Base-by-base conservation (phyloP, 1,140 invertebrate species). In the Aphaenogaster floridana region DNA sequence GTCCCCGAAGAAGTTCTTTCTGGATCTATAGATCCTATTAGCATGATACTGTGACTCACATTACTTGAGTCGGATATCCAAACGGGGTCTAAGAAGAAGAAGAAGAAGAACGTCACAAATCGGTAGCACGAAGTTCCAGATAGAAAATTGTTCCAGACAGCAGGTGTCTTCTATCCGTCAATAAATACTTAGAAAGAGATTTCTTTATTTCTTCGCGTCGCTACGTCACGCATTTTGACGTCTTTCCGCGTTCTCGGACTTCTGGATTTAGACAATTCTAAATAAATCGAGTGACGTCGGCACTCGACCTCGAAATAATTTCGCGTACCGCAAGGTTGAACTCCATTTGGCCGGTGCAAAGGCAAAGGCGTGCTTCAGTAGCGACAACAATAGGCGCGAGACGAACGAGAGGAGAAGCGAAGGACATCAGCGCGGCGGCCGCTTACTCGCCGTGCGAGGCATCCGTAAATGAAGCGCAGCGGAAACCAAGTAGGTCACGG, bases 281-380 rank as follows among this genome's bases (percentile, higher is more conserved):
- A 61, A 48, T 83, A 84, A 84, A 84, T 61, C 42, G 42, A 3
- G 34, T 48, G 66, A 59, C 42, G 50, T 72, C 50, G 50, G 42
- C 28, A 15, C 28, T n/a, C 28, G 68, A n/a, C n/a, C 80, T 72
- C 52, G 42, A 74, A 74, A 74, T 84, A 74, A 84, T 84, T 74
- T 48, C 9, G 21, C 52, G 21, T 36, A 8, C 13, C n/a, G 28
- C 54, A 21, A 72, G 28, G 42, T 45, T 45, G 66, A 17, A 59
- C 6, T 45, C 39, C 66, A 83, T 61, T 17, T 84, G 69, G 28
- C 0, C 8, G 13, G 13, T 36, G 28, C 28, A 28, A 28, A 21
- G 9, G 52, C 15, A 72, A 48, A 72, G 9, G 11, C 4, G 78
- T 0, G 39, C 45, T 61, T 83, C 17, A 34, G 21, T 54, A 54